A percentile compares a stretch with the other conserved stretches of the same genome.
phyloP scores from a whole-genome alignment of 2,888 invertebrate species.

The Ganaspis brasiliensis region DNA sequence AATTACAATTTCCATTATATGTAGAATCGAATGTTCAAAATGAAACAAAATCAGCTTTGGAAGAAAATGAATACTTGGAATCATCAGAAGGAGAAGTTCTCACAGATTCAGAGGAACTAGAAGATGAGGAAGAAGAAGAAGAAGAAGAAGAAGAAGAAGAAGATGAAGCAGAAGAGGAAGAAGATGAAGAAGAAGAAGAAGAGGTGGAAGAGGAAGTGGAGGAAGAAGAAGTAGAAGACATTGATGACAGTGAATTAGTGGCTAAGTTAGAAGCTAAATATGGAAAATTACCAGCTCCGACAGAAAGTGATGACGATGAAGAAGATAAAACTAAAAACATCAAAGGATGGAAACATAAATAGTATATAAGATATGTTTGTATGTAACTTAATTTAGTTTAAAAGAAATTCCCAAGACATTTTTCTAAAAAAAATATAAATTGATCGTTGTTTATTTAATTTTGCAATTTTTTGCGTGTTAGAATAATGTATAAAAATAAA shows the following conservation, averaged over 20 bases:
- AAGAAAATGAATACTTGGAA: constrained; percentile 68
- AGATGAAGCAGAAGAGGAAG: constrained; percentile 72
- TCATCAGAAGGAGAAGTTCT: constrained; percentile 47
- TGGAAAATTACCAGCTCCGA: constrained; percentile 83
- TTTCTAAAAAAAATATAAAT: not conserved
- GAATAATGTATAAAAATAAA: constrained; percentile 1
- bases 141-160: constrained; percentile 62
- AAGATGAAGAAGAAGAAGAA: constrained; percentile 73
- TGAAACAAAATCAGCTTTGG: constrained; percentile 49
- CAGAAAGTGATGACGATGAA: constrained; percentile 78
- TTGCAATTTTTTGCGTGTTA: not conserved
- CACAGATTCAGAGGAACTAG: constrained; percentile 73
- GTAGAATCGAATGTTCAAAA: constrained; percentile 61
- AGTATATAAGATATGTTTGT: constrained; percentile 25
- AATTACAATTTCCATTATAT: constrained; percentile 56
- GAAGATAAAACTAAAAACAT: constrained; percentile 74
- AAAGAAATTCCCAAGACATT: not conserved
- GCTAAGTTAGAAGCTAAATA: constrained; percentile 88
- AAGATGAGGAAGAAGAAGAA: constrained; percentile 83
- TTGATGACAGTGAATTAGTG: constrained; percentile 85
- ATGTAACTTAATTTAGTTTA: constrained; percentile 11
- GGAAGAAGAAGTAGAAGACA: constrained; percentile 74
- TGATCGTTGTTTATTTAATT: not conserved
- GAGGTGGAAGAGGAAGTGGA: constrained; percentile 71
- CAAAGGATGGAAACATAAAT: constrained; percentile 33